Evolutionary conservation across 2,797 vertebrate genomes (phyloP).

Genomic region (Novumbra hubbsi): DNA sequence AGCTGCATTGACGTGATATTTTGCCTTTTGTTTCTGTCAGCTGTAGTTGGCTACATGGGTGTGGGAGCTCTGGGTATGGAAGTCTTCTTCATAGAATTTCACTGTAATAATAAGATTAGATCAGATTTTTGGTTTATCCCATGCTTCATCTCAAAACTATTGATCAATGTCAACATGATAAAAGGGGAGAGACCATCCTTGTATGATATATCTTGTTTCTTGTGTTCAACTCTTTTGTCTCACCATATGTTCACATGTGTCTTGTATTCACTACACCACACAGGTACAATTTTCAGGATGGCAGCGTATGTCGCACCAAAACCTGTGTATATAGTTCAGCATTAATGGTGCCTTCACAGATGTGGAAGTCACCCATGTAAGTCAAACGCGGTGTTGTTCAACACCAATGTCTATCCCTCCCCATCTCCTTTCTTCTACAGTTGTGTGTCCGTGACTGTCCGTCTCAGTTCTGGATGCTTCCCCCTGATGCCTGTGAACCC

Average conservation of each 20-base stretch:
- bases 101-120: neutral
- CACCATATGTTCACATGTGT: neutral
- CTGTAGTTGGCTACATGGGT: constrained; percentile 3
- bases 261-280: constrained; percentile 35
- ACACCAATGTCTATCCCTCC: neutral
- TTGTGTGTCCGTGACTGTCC: constrained; percentile 66
- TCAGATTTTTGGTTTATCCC: neutral
- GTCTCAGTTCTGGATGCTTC: neutral
- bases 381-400: neutral
- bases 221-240: too few relatives aligned
- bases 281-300: too few relatives aligned
- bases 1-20: constrained; percentile 8
- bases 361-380: too few relatives aligned
- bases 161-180: neutral
- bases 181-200: neutral
- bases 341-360: too few relatives aligned
- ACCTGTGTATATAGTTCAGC: too few relatives aligned
- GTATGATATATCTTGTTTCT: neutral
- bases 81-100: neutral
- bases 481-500: neutral
- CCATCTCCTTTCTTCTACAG: constrained; percentile 28
- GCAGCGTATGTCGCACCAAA: too few relatives aligned
- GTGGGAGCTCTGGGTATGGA: constrained; percentile 8
- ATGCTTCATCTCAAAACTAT: neutral
- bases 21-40: constrained; percentile 7